These are phyloP conservation scores for Fistularia tabacaria DNA, from an alignment of 2,797 vertebrate genomes.

Conservation along the genomic window DNA sequence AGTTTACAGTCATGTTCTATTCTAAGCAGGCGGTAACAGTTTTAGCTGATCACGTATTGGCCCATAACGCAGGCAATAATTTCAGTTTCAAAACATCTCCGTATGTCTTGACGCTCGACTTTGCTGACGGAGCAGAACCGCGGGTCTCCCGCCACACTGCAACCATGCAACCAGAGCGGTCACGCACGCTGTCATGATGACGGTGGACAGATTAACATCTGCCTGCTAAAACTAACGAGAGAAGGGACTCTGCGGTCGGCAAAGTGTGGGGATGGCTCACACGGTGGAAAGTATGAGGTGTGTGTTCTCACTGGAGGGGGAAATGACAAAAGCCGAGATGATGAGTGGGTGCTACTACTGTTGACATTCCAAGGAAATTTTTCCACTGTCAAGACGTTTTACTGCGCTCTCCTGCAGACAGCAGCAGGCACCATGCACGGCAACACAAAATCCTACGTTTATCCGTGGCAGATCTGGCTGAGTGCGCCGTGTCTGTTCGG, in stretches of 20 bases:
- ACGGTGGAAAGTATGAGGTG: constrained; percentile 59
- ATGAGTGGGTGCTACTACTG: constrained; percentile 52
- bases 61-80: not conserved
- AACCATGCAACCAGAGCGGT: not conserved
- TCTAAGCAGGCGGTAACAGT: too few relatives aligned
- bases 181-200: constrained; percentile 9
- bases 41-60: not conserved
- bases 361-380: constrained; percentile 56
- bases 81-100: constrained; percentile 11
- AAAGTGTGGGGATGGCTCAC: constrained; percentile 21
- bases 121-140: constrained; percentile 15
- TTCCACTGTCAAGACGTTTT: constrained; percentile 37
- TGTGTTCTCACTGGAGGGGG: constrained; percentile 31
- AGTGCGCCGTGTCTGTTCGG: not conserved
- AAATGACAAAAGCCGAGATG: constrained; percentile 54
- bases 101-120: not conserved
- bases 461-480: constrained; percentile 14
- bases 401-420: constrained; percentile 16
- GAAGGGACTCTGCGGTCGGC: constrained; percentile 18
- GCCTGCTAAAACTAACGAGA: constrained; percentile 29
- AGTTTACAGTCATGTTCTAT: too few relatives aligned
- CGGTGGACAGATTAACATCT: constrained; percentile 51
- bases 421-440: constrained; percentile 2
- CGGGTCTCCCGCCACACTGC: not conserved
- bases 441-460: constrained; percentile 9